These are phyloP conservation scores for Brachyrhaphis roseni DNA, from an alignment of 2,797 vertebrate genomes.

Conservation along the genomic window DNA sequence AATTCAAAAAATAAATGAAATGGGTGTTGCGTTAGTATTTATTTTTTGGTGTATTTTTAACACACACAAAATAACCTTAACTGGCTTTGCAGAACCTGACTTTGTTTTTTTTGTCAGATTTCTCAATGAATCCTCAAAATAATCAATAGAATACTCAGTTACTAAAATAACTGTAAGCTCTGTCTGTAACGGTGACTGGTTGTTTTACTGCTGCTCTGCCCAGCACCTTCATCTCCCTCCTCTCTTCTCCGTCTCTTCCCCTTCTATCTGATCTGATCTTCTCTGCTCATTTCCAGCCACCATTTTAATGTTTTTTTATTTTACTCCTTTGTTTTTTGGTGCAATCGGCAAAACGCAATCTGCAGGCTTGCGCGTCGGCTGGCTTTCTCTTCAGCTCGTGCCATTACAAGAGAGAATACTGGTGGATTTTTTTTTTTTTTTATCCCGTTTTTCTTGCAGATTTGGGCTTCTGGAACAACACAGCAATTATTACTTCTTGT, in stretches of 20 bases:
- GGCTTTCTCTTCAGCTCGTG: not conserved
- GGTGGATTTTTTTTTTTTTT: not conserved
- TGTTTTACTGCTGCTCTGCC: slow-evolving; percentile 35
- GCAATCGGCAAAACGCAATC: not conserved
- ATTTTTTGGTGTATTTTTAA: no score
- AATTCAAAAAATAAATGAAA: no score
- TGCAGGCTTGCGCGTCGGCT: not conserved
- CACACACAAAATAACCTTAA: no score
- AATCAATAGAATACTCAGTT: no score
- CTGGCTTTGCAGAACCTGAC: no score
- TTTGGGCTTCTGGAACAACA: not conserved
- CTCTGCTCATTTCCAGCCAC: slow-evolving; percentile 6
- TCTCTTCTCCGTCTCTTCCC: not conserved
- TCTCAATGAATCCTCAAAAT: no score
- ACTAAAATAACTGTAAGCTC: no score
- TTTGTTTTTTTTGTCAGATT: no score
- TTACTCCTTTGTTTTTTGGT: not conserved
- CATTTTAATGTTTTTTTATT: not conserved
- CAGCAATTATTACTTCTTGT: not conserved
- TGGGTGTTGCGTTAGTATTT: no score
- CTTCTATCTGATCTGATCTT: slow-evolving; percentile 15
- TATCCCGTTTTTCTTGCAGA: not conserved
- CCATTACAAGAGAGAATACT: slow-evolving; percentile 1
- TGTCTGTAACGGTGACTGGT: not conserved
- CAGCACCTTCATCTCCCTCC: slow-evolving; percentile 39